These are phyloP conservation scores for Coregonus ussuriensis DNA, from an alignment of 2,797 vertebrate species.

Conservation along the genomic window DNA sequence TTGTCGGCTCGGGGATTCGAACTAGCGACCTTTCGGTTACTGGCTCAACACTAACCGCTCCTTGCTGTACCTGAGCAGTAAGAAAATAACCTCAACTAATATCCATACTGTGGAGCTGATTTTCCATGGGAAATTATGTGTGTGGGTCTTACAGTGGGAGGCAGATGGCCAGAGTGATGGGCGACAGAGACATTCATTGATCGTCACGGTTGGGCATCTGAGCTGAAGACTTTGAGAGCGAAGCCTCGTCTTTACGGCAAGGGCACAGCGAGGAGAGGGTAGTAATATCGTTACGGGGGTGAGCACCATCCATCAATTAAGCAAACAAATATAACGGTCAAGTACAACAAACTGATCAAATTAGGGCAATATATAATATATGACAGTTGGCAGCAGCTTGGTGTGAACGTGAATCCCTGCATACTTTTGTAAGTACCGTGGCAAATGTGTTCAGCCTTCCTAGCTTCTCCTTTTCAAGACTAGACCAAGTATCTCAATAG, in stretches of 20 bases:
- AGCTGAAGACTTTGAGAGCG: not conserved
- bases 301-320: not conserved
- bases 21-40: too few species aligned
- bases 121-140: not conserved
- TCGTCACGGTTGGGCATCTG: conserved; percentile 7
- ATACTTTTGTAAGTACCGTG: not conserved
- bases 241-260: not conserved
- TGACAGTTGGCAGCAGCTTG: not conserved
- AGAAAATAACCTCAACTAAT: not conserved
- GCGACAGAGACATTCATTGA: conserved; percentile 11
- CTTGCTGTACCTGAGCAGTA: not conserved
- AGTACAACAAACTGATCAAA: not conserved
- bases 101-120: not conserved
- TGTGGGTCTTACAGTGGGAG: not conserved
- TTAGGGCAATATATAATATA: not conserved
- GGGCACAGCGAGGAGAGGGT: not conserved
- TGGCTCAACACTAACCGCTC: not conserved
- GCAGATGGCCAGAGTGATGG: conserved; percentile 16
- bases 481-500: too few species aligned
- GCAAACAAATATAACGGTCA: not conserved
- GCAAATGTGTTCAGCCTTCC: too few species aligned
- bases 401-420: not conserved
- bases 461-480: too few species aligned
- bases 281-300: not conserved
- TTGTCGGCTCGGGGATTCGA: too few species aligned